Percentiles rank a stretch among this genome's conserved stretches.
phyloP scores from a whole-genome alignment of 2,797 vertebrate species.

The Streptopelia turtur region DNA sequence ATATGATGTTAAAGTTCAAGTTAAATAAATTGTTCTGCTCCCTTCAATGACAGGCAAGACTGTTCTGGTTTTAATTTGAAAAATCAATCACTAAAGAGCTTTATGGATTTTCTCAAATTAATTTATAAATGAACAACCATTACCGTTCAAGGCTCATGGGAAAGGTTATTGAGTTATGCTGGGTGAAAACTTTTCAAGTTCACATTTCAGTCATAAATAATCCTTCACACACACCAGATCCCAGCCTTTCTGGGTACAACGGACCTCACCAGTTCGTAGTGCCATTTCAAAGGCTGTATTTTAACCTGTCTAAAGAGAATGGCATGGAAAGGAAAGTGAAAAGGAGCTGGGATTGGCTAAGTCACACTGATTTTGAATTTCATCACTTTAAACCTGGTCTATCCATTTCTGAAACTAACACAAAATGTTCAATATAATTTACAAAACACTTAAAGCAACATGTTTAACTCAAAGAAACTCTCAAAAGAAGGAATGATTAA shows the following conservation, averaged over 20 bases:
- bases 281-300: not conserved
- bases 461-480: not conserved
- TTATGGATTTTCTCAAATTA: not conserved
- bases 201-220: not conserved
- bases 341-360: not conserved
- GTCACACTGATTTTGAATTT: not conserved
- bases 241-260: not conserved
- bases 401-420: not conserved
- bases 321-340: not conserved
- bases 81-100: not conserved
- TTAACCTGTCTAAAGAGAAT: not conserved
- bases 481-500: not conserved
- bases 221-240: fast-evolving
- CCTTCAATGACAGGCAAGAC: not conserved
- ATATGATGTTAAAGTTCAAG: not conserved
- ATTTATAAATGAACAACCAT: not conserved
- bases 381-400: not conserved
- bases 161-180: not conserved
- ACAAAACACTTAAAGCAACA: not conserved
- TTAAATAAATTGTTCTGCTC: not conserved
- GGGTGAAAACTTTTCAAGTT: not conserved
- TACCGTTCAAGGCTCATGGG: not conserved
- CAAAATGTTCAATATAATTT: not conserved
- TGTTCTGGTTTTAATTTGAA: not conserved
- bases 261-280: not conserved